Conservation (phyloP, 2,888 invertebrate genomes). For the Thecocarcelia acutangulata region DNA sequence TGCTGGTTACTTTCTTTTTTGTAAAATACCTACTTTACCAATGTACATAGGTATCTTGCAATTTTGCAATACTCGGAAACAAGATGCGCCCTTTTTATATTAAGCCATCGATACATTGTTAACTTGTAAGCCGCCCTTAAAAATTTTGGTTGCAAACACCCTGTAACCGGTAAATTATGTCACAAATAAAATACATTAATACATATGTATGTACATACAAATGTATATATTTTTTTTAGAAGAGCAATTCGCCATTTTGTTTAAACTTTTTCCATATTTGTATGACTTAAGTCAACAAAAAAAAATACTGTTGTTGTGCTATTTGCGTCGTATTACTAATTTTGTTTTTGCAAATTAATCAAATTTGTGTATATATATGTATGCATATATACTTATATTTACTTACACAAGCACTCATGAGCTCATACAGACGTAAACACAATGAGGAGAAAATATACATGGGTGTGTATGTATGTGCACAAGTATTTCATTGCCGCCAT, state of each 20-base stretch:
- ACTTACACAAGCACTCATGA: background rate
- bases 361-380: slow-evolving; percentile 4
- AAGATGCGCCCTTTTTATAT: no score
- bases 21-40: no score
- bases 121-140: no score
- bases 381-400: background rate
- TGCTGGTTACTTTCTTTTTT: no score
- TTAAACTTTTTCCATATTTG: slow-evolving; percentile 15
- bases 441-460: background rate
- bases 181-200: no score
- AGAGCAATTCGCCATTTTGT: slow-evolving; percentile 59
- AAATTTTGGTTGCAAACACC: no score
- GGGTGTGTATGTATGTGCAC: background rate
- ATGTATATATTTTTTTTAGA: no score
- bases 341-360: slow-evolving; percentile 34
- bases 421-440: background rate
- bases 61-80: no score
- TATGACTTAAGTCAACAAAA: slow-evolving; percentile 13
- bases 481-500: slow-evolving; percentile 71
- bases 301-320: slow-evolving; percentile 45
- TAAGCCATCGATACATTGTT: no score
- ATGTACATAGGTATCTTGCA: no score
- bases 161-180: no score
- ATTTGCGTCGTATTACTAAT: slow-evolving; percentile 50
- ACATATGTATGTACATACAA: no score